Percentiles rank a stretch among this genome's conserved stretches.
Evolutionary conservation across 2,888 invertebrate species (phyloP).

Genomic region (Cylindroiulus punctatus): DNA sequence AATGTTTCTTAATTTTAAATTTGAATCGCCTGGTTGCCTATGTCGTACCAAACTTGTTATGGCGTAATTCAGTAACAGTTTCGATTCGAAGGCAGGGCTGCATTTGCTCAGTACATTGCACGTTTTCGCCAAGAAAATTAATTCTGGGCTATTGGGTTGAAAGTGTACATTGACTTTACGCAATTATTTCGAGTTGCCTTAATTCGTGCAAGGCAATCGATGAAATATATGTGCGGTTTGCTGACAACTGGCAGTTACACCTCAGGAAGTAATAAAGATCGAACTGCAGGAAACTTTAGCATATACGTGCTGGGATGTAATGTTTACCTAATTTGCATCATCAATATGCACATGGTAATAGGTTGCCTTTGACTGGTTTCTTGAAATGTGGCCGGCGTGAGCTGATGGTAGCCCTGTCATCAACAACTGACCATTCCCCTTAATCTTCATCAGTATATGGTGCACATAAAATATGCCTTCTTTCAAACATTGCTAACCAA

Average conservation of each 20-base stretch:
- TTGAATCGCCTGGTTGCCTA: background rate
- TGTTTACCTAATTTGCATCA: background rate
- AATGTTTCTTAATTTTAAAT: background rate
- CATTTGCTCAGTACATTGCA: background rate
- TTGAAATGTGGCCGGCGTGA: background rate
- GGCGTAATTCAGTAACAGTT: too few species aligned
- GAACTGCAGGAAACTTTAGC: background rate
- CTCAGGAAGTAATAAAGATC: background rate
- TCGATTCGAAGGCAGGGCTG: too few species aligned
- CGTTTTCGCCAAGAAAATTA: background rate
- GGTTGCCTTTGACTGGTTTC: background rate
- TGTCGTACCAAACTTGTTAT: too few species aligned
- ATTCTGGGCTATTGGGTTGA: background rate
- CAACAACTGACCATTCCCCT: background rate
- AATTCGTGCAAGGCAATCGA: background rate
- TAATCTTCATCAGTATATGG: background rate
- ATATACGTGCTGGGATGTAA: background rate
- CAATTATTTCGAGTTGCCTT: background rate
- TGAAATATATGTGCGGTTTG: slow-evolving; percentile 23
- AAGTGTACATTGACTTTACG: background rate
- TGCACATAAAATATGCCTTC: too few species aligned
- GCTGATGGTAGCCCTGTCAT: background rate
- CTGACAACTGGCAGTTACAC: background rate
- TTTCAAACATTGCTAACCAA: too few species aligned
- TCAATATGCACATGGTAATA: background rate